These are phyloP conservation scores for Scyliorhinus canicula DNA, from an alignment of 2,797 vertebrate species.

Conservation along the genomic window DNA sequence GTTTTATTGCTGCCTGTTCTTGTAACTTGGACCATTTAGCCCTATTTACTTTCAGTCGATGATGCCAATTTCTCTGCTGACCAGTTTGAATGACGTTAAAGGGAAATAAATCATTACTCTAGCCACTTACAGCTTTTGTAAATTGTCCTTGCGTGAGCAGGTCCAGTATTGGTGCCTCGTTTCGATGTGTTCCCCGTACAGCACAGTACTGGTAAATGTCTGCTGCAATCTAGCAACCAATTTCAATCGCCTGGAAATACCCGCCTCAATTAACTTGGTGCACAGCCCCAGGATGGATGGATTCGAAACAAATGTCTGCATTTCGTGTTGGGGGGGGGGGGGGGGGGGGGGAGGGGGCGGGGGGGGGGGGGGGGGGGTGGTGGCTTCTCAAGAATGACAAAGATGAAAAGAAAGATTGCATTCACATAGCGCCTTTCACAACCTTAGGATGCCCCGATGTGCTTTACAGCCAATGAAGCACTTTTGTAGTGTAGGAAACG, in stretches of 20 bases:
- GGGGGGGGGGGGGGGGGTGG: background rate
- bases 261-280: background rate
- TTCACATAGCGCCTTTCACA: background rate
- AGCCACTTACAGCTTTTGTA: background rate
- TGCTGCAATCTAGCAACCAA: background rate
- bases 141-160: background rate
- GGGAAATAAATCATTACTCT: background rate
- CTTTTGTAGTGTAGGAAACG: too few species aligned
- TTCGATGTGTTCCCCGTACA: background rate
- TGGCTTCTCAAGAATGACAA: background rate
- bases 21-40: background rate
- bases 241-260: background rate
- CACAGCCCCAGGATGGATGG: background rate
- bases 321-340: background rate
- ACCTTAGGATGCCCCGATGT: too few species aligned
- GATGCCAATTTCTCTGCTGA: background rate
- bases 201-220: background rate
- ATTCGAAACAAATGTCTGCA: background rate
- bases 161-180: background rate
- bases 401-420: background rate
- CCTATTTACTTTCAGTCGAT: background rate
- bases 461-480: background rate
- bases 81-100: background rate
- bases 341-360: fast-evolving
- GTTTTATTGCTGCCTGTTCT: background rate